Percentiles rank a stretch among this genome's conserved stretches.
These are phyloP conservation scores for Anoplophora glabripennis DNA, from an alignment of 1,140 invertebrate species.

Conservation along the genomic window DNA sequence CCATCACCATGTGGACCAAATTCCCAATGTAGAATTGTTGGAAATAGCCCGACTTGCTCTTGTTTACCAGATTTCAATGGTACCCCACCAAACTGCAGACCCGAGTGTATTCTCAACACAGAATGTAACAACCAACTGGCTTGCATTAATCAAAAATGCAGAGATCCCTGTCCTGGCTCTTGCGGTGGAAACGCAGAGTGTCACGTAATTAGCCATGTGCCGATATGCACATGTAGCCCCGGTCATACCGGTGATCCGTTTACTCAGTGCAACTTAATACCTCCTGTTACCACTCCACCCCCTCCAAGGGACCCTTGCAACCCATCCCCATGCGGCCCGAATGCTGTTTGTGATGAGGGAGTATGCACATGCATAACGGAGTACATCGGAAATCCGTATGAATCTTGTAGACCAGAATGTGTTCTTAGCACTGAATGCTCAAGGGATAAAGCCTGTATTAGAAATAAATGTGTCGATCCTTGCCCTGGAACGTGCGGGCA, in stretches of 20 bases:
- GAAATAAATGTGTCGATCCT: conserved; percentile 78
- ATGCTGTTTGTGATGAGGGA: conserved; percentile 67
- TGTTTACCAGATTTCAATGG: conserved; percentile 74
- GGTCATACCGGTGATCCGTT: conserved; percentile 75
- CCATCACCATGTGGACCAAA: conserved; percentile 81
- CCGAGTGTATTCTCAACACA: conserved; percentile 69
- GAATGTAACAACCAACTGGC: conserved; percentile 70
- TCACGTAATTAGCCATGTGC: conserved; percentile 69
- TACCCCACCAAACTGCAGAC: conserved; percentile 69
- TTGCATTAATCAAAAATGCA: conserved; percentile 70
- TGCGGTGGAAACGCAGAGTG: conserved; percentile 74
- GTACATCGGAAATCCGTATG: conserved; percentile 76
- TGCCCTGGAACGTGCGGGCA: conserved; percentile 79
- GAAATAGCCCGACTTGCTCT: conserved; percentile 71
- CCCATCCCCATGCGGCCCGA: conserved; percentile 77
- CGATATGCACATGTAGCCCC: conserved; percentile 70
- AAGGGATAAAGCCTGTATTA: conserved; percentile 74
- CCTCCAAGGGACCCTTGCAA: conserved; percentile 62
- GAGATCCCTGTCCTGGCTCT: conserved; percentile 71
- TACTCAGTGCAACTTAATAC: conserved; percentile 60
- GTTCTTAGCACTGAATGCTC: conserved; percentile 77
- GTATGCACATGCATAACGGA: conserved; percentile 68
- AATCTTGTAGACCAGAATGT: conserved; percentile 78
- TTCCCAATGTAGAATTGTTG: conserved; percentile 70
- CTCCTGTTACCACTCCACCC: conserved; percentile 41